Percentiles rank a stretch among this genome's conserved stretches.
Conservation (phyloP, 2,797 vertebrate species). For the Nasua narica region DNA sequence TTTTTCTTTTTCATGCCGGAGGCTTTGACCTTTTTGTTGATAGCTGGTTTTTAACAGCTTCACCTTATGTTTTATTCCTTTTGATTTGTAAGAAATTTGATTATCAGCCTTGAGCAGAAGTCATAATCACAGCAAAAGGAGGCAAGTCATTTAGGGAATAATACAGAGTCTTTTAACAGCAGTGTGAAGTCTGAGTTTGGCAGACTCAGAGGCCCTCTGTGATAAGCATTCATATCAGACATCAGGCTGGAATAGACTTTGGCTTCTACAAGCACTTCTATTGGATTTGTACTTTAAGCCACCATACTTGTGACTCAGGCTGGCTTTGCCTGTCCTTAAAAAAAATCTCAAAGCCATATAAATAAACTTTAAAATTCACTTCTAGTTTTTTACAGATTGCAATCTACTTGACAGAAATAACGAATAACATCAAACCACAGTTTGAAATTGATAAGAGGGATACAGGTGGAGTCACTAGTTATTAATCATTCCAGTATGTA, state of each 20-base stretch:
- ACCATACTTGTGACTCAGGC: background rate
- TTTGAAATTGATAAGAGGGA: background rate
- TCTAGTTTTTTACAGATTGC: background rate
- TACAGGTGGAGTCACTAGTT: background rate
- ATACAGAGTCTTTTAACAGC: background rate
- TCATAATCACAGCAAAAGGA: slow-evolving; percentile 49
- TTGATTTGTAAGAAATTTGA: slow-evolving; percentile 75
- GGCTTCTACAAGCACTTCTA: fast-evolving
- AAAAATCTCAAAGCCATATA: background rate
- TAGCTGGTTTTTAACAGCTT: slow-evolving; percentile 77
- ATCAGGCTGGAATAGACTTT: background rate
- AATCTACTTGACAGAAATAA: background rate
- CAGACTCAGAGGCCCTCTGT: background rate
- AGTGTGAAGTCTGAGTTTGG: background rate
- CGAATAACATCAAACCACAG: background rate
- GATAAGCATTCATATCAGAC: background rate
- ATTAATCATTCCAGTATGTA: too few relatives aligned
- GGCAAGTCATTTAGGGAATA: background rate
- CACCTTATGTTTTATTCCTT: slow-evolving; percentile 69
- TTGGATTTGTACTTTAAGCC: too few relatives aligned
- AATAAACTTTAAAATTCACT: background rate
- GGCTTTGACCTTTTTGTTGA: slow-evolving; percentile 80
- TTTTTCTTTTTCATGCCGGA: slow-evolving; percentile 36
- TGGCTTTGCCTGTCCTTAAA: background rate
- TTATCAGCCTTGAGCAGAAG: slow-evolving; percentile 71